phyloP scores from a whole-genome alignment of 2,113 vertebrate species.

The Coracopsis vasa region DNA sequence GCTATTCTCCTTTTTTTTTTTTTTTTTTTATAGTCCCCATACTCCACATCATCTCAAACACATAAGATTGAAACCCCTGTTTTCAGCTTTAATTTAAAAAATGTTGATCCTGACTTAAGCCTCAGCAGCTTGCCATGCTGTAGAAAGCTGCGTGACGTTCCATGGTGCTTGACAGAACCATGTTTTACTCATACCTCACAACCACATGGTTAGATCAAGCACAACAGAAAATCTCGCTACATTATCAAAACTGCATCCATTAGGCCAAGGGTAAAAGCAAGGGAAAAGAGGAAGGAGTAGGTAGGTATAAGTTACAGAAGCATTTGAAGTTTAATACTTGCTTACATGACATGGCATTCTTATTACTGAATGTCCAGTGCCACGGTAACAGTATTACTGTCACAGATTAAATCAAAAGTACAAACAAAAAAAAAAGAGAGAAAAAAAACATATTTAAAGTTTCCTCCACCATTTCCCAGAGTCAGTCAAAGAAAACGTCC shows the following conservation, averaged over 20 bases:
- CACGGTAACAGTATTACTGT: constrained; percentile 71
- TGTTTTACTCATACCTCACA: constrained; percentile 99
- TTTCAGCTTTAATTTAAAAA: constrained; percentile 67
- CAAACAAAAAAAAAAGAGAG: neutral
- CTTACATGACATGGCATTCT: constrained; percentile 75
- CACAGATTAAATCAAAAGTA: constrained; percentile 57
- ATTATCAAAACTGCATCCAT: constrained; percentile 90
- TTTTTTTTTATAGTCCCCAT: constrained; percentile 43
- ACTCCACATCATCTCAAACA: constrained; percentile 65
- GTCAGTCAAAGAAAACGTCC: constrained; percentile 59
- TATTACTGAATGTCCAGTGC: constrained; percentile 68
- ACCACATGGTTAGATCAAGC: constrained; percentile 99
- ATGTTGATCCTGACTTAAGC: constrained; percentile 76
- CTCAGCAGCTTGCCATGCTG: constrained; percentile 94
- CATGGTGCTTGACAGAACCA: constrained; percentile 99
- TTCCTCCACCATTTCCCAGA: constrained; percentile 64
- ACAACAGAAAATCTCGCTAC: constrained; percentile 99
- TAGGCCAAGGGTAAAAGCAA: constrained; percentile 83
- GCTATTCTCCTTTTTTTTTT: constrained; percentile 23
- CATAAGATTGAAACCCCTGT: constrained; percentile 60
- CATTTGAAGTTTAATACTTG: constrained; percentile 59
- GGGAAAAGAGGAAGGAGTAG: constrained; percentile 72
- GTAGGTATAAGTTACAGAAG: constrained; percentile 61
- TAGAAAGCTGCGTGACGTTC: constrained; percentile 98
- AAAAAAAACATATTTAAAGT: neutral